These are phyloP conservation scores for Sarcophaga carnaria DNA, from an alignment of 2,888 invertebrate genomes.

Conservation along the genomic window DNA sequence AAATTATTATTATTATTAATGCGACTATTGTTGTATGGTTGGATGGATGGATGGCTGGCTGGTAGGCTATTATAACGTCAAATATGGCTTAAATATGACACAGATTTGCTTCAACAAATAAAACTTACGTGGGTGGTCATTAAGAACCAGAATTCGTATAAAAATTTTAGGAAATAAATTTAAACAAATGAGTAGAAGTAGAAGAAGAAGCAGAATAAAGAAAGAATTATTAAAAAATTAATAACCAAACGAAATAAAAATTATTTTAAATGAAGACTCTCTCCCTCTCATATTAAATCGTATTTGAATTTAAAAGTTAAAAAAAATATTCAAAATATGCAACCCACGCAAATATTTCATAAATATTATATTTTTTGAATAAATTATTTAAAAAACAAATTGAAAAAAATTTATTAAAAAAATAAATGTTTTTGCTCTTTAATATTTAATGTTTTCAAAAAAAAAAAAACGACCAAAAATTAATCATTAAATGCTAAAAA, in stretches of 20 bases:
- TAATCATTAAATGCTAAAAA: constrained; percentile 18
- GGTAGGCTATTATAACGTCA: constrained; percentile 51
- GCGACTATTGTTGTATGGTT: too few species aligned
- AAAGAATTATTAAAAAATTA: constrained; percentile 11
- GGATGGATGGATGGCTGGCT: background rate
- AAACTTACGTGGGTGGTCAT: constrained; percentile 56
- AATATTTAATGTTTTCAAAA: background rate
- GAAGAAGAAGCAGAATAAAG: constrained; percentile 11
- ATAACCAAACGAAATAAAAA: constrained; percentile 9
- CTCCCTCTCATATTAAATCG: background rate
- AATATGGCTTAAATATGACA: constrained; percentile 63
- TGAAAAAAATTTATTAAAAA: constrained; percentile 36
- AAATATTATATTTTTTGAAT: constrained; percentile 16
- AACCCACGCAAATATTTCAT: constrained; percentile 65
- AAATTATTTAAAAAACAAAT: constrained; percentile 4
- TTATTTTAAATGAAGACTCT: constrained; percentile 17
- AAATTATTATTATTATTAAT: constrained; percentile 38
- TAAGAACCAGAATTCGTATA: background rate
- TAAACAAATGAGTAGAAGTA: background rate
- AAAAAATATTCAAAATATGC: constrained; percentile 33
- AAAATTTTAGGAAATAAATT: constrained; percentile 4
- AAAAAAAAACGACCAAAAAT: constrained; percentile 10
- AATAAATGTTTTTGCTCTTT: too few species aligned
- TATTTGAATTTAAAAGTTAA: constrained; percentile 18
- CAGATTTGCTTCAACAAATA: constrained; percentile 39